Evolutionary conservation across 92 coral and sea anemone genomes (phyloP), one percentile per base, ranked within the genome.

Genomic region (Actinernus sp.): DNA sequence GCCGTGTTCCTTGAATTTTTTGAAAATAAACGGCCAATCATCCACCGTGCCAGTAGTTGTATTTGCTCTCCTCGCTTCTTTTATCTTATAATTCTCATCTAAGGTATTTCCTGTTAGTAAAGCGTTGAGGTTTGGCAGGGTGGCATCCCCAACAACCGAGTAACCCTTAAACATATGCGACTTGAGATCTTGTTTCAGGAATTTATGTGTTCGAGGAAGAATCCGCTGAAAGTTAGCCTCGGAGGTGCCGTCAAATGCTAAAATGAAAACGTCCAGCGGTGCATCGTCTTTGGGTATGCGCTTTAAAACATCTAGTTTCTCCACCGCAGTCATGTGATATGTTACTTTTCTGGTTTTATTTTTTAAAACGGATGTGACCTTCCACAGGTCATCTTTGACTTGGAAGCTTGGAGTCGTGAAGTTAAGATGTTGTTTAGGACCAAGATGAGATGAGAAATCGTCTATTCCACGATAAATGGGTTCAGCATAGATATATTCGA

Each of bases 21-120:
- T 70, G 36, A 78, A 84, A 24, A 84, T 63, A 45, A 80, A 84
- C 29, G 90, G 90, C 90, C 90, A 84, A 6, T 54, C 46, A 43
- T 84, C 90, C 11, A 84, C 67, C 1, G 67, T 61, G 4, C 65
- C 16, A 18, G 90, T 57, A 38, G 63, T 70, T 7, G 73, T 40
- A 26, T 30, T 30, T 0, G 81, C 81, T 13, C 79, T 74, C 25
- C 90, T 77, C 13, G 74, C 85, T 49, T 84, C n/a, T n/a, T n/a
- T n/a, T n/a, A n/a, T n/a, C n/a, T n/a, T n/a, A n/a, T n/a, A n/a
- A 22, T 62, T 74, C 22, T 63, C 56, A 22, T 40, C 18, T 20
- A 26, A 27, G 27, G 68, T 47, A 55, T 51, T 20, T 49, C 90
- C 90, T 17, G 90, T 84, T 48, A 84, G 27, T 28, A 84, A 21